Evolutionary conservation across 2,888 invertebrate species (phyloP).

Genomic region (Tillus elongatus): DNA sequence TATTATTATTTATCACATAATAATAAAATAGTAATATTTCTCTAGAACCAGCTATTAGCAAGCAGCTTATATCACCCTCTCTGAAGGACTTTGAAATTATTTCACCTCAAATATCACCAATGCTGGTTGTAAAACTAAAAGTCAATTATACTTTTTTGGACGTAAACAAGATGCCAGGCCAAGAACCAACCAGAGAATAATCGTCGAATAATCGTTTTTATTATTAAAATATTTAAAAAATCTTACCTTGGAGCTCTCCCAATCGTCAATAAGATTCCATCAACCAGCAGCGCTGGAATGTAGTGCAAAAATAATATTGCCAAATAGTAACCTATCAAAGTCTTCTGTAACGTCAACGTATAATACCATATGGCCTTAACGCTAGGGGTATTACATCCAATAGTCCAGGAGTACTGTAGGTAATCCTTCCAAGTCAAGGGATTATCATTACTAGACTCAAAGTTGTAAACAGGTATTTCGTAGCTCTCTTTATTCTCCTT

Average conservation of each 20-base stretch:
- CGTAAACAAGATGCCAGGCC: too few species aligned
- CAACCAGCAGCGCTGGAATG: slow-evolving; percentile 56
- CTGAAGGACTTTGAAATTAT: too few species aligned
- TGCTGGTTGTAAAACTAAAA: too few species aligned
- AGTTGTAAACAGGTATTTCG: slow-evolving; percentile 69
- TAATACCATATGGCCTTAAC: slow-evolving; percentile 61
- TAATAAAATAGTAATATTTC: too few species aligned
- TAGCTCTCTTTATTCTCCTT: background rate
- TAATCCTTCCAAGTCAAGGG: slow-evolving; percentile 71
- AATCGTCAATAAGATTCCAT: slow-evolving; percentile 45
- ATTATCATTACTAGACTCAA: slow-evolving; percentile 74
- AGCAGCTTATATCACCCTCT: too few species aligned
- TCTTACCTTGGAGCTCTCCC: slow-evolving; percentile 54
- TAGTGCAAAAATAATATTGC: slow-evolving; percentile 57
- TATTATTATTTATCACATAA: too few species aligned
- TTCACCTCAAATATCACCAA: too few species aligned
- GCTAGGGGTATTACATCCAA: slow-evolving; percentile 42
- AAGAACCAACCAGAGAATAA: too few species aligned
- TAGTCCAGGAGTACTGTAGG: background rate
- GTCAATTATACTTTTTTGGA: too few species aligned
- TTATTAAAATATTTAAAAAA: background rate
- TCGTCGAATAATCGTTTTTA: too few species aligned
- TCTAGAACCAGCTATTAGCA: too few species aligned
- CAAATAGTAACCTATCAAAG: slow-evolving; percentile 50
- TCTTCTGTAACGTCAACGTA: slow-evolving; percentile 52